Conservation (phyloP, 2,797 vertebrate species). For the Lepus oiostolus region DNA sequence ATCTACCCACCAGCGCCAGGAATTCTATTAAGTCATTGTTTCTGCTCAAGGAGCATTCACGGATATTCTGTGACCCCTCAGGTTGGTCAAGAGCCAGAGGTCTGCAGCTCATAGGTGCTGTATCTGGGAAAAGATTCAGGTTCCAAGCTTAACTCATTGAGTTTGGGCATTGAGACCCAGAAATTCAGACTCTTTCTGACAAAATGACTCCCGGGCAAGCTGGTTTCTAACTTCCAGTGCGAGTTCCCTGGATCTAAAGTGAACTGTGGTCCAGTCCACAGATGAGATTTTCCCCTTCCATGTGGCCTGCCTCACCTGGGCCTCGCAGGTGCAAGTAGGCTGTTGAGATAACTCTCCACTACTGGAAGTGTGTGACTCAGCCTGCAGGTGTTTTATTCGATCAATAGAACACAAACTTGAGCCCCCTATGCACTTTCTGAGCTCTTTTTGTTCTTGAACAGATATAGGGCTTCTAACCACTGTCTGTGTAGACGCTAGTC, state of each 20-base stretch:
- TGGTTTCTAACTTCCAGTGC: background rate
- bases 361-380: background rate
- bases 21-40: background rate
- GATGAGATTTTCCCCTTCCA: background rate
- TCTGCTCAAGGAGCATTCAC: background rate
- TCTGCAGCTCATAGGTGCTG: background rate
- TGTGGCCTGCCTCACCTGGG: background rate
- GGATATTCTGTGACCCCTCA: background rate
- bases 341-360: background rate
- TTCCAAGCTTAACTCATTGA: background rate
- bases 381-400: background rate
- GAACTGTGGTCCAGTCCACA: background rate
- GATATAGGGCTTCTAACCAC: background rate
- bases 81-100: background rate
- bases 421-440: background rate
- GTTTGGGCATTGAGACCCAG: background rate
- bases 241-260: background rate
- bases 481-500: background rate
- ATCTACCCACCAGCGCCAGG: background rate
- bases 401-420: background rate
- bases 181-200: background rate
- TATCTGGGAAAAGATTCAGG: background rate
- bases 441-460: conserved; percentile 12
- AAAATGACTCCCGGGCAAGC: background rate
- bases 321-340: background rate